Conservation (phyloP, 2,113 vertebrate genomes). For the Oryzias javanicus region DNA sequence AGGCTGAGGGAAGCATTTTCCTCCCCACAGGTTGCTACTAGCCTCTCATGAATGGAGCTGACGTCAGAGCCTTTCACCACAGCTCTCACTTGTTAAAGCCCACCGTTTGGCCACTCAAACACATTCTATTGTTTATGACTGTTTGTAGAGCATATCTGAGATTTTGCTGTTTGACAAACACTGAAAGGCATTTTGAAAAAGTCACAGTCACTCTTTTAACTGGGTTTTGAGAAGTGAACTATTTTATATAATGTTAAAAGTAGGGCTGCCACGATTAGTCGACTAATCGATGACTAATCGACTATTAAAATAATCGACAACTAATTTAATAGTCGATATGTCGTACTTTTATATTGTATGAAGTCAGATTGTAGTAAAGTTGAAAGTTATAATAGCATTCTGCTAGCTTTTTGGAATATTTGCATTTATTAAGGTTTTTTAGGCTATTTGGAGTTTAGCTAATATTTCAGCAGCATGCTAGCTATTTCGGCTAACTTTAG, state of each 20-base stretch:
- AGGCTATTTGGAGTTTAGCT: too few relatives aligned
- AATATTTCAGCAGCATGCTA: too few relatives aligned
- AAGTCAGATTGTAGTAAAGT: too few relatives aligned
- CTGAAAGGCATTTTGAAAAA: conserved; percentile 31
- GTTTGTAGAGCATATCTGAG: conserved; percentile 51
- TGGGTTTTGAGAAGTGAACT: conserved; percentile 1
- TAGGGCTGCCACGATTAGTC: too few relatives aligned
- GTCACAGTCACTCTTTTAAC: background rate
- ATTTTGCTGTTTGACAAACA: conserved; percentile 39
- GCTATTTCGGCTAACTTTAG: too few relatives aligned
- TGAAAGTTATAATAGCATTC: too few relatives aligned
- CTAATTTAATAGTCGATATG: too few relatives aligned
- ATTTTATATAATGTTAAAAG: background rate
- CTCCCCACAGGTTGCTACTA: conserved; percentile 49
- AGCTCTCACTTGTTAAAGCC: conserved; percentile 46
- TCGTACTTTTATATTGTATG: too few relatives aligned
- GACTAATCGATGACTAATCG: too few relatives aligned
- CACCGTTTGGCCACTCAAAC: conserved; percentile 25
- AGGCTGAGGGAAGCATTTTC: conserved; percentile 55
- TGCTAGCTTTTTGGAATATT: too few relatives aligned
- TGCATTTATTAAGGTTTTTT: too few relatives aligned
- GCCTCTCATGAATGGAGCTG: conserved; percentile 57
- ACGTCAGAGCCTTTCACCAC: conserved; percentile 49
- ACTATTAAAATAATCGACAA: too few relatives aligned
- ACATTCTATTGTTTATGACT: conserved; percentile 27